Percentiles rank a stretch among this genome's conserved stretches.
phyloP scores from a whole-genome alignment of 1,140 invertebrate genomes.

The Caerostris extrusa region DNA sequence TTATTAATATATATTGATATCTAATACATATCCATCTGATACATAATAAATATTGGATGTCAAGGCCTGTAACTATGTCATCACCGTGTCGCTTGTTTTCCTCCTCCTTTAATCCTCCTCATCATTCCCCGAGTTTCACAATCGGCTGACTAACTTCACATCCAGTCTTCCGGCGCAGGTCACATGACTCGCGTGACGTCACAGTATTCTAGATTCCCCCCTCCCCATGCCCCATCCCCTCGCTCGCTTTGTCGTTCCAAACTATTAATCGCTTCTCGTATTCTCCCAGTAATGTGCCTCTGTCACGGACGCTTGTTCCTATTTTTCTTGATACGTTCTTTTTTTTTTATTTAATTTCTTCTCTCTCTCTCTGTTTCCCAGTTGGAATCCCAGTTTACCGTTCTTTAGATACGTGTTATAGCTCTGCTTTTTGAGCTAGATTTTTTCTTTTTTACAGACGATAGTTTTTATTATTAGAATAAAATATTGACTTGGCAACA shows the following conservation, averaged over 20 bases:
- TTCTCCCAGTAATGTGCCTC: background rate
- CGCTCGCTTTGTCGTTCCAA: background rate
- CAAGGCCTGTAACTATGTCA: background rate
- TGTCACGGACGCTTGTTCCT: background rate
- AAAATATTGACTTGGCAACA: background rate
- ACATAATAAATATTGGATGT: background rate
- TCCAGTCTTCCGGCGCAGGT: slow-evolving; percentile 37
- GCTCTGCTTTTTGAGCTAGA: no score
- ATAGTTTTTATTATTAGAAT: no score
- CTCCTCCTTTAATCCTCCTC: background rate
- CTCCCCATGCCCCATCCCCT: background rate
- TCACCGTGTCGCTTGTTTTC: background rate
- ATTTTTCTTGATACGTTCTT: background rate
- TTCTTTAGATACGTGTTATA: no score
- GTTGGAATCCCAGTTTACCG: no score
- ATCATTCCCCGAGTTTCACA: background rate
- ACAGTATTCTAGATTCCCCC: slow-evolving; percentile 17
- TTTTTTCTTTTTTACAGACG: no score
- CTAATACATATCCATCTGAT: background rate
- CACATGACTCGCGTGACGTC: slow-evolving; percentile 53
- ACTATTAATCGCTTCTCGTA: slow-evolving; percentile 1
- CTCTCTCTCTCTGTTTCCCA: background rate
- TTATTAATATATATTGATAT: no score
- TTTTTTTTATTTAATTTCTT: background rate
- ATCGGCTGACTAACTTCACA: background rate